Conservation (phyloP, 2,888 invertebrate genomes). For the Eugnorisma glareosa region DNA sequence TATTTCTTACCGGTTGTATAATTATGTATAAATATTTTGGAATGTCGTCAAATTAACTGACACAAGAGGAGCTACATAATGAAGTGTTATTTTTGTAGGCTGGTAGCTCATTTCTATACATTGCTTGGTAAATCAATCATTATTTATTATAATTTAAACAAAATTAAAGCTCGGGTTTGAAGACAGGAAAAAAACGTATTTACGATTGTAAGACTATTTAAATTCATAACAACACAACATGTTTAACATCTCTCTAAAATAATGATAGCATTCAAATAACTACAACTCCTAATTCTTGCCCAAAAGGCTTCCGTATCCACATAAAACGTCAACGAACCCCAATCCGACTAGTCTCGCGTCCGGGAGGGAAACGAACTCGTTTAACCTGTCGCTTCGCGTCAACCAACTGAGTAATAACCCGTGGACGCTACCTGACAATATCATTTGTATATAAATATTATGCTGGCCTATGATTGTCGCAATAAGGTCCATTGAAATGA, state of each 20-base stretch:
- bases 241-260: neutral
- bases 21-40: slow-evolving; percentile 34
- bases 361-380: slow-evolving; percentile 80
- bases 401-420: slow-evolving; percentile 75
- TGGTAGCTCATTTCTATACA: slow-evolving; percentile 3
- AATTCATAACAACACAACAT: neutral
- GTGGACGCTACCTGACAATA: slow-evolving; percentile 66
- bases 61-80: neutral
- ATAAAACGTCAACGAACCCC: slow-evolving; percentile 64
- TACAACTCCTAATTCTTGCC: neutral
- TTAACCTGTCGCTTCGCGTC: slow-evolving; percentile 77
- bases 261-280: neutral
- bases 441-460: slow-evolving; percentile 53
- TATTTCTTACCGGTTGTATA: slow-evolving; percentile 41
- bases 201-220: neutral
- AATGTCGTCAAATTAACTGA: slow-evolving; percentile 32
- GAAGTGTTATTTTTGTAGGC: neutral
- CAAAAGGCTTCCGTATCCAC: neutral
- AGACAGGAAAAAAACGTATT: neutral
- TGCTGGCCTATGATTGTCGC: neutral
- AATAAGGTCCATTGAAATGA: neutral
- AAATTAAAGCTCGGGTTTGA: neutral
- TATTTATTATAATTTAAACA: neutral
- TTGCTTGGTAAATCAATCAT: neutral
- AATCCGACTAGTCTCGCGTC: slow-evolving; percentile 77